Evolutionary conservation across 2,797 vertebrate genomes (phyloP), one percentile per base, ranked within the genome.

Genomic region (Spinibarbus caldwelli): DNA sequence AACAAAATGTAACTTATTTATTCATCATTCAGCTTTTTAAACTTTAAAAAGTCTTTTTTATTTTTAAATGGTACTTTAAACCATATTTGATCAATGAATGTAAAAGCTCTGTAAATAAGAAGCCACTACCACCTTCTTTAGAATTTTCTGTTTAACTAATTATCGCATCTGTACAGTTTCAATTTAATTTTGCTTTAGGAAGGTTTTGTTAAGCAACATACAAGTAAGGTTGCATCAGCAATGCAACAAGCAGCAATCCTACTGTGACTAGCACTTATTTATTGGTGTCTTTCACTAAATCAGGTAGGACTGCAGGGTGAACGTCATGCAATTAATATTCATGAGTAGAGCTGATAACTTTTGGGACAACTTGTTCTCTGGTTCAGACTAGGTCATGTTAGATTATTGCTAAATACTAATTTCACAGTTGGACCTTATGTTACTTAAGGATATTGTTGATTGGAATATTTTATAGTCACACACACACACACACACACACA

Each of bases 1-100:
- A 41, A 41, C 41, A 10, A 41, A 41, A 41, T 67, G 49, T 47
- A 47, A 17, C 15, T 85, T 2, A 80, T 80, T 87, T 52, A 79
- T 71, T 29, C 3, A 66, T 34, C 57, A 72, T 4, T 31, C 41
- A n/a, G n/a, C n/a, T n/a, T n/a, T n/a, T n/a, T n/a, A n/a, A n/a
- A n/a, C n/a, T n/a, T n/a, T n/a, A n/a, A n/a, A n/a, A n/a, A n/a
- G 2, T 41, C 8, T 41, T 41, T 41, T 41, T 41, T 41, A 41
- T 9, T 41, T 88, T 31, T 45, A 57, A 80, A 49, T 49, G 15
- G 5, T 17, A 17, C 41, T 78, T 36, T 64, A 10, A 45, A 49
- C 43, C 78, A 79, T n/a, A n/a, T 10, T 79, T 66, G 19, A 66
- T 66, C 26, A 67, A n/a, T 67, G 11, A 36, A 79, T 47, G 9